Base-by-base conservation (phyloP, 2,113 vertebrate genomes). In the Gasterosteus aculeatus region DNA sequence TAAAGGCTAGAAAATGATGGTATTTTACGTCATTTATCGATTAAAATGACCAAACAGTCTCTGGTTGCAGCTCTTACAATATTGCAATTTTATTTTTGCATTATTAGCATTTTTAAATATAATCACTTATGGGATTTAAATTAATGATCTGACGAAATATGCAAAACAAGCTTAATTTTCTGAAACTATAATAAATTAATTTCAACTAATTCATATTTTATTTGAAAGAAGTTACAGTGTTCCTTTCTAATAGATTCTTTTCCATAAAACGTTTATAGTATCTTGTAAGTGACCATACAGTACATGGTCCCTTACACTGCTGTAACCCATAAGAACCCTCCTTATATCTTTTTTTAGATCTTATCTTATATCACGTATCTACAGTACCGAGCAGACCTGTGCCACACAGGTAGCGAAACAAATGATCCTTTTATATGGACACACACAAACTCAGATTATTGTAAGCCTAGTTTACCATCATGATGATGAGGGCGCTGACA, bases 401-500 rank as follows among this genome's bases (percentile, higher is more conserved):
- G 1, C 18, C 53, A 35, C 33, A 56, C 5, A 56, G 22, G 22
- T 10, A 10, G 26, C 6, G 3, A 1, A 58, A 31, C 1, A 39
- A 16, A 22, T n/a, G 7, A 19, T 59, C 2, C 19, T 14, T 35
- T 60, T 44, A 26, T 26, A 26, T 26, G 22, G 22, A 26, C 14
- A 33, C 14, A 1, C 3, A 47, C 16, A 57, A 64, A 74, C 51
- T 26, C 10, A 18, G n/a, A n/a, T 51, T 12, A 41, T 0, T 60
- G 10, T 38, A 2, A 51, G 14, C 12, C 8, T 33, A 26, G 19
- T 35, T 70, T 92, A 95, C 95, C 95, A 95, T 95, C 93, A 95
- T 95, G 78, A 93, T 89, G 85, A 96, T 95, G 8, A 96, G 92
- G 35, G 90, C 93, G 2, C 90, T 91, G 81, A 94, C 72, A 4